Conservation (phyloP, 2,797 vertebrate genomes). For the Amblyraja radiata region DNA sequence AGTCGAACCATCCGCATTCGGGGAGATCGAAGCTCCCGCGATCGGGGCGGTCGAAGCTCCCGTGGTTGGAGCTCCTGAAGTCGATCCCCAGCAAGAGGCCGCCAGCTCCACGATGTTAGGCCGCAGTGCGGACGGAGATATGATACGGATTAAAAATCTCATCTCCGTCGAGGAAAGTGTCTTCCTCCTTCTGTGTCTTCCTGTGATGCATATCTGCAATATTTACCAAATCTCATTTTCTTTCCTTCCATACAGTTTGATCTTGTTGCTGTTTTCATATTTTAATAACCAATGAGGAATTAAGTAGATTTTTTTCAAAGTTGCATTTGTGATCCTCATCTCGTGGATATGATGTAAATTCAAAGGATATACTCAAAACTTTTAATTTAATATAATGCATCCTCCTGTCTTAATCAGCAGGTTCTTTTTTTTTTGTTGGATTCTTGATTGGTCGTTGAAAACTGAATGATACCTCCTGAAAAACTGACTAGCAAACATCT, state of each 20-base stretch:
- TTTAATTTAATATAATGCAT: not conserved
- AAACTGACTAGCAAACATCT: not conserved
- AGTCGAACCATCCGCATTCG: no score
- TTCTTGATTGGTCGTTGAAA: not conserved
- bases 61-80: no score
- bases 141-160: no score
- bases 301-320: not conserved
- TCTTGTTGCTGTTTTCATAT: not conserved
- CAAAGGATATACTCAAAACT: not conserved
- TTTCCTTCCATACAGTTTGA: no score
- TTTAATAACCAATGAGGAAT: not conserved
- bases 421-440: not conserved
- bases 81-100: no score
- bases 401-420: not conserved
- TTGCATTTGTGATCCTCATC: not conserved
- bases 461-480: not conserved
- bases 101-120: no score
- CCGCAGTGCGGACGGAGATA: no score
- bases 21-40: no score
- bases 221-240: not conserved
- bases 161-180: not conserved
- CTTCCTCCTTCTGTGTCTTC: not conserved
- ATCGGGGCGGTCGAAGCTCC: no score
- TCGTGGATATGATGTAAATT: not conserved
- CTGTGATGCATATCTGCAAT: not conserved